Evolutionary conservation across 2,797 vertebrate species (phyloP).

Genomic region (Champsocephalus gunnari): DNA sequence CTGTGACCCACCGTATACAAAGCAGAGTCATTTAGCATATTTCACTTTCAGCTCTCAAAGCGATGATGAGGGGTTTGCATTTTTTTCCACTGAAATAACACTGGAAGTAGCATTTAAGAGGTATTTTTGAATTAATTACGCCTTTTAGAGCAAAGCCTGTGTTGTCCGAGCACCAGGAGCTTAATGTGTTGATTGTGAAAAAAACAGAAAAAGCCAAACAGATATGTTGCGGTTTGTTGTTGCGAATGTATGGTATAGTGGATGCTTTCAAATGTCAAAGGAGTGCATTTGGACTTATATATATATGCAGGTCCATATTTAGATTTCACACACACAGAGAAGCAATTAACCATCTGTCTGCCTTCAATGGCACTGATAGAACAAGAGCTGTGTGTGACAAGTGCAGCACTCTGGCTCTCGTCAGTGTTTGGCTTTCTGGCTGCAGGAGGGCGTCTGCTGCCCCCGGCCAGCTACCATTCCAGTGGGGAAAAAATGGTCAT

Average conservation of each 20-base stretch:
- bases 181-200: slow-evolving; percentile 19
- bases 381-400: slow-evolving; percentile 52
- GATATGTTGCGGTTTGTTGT: slow-evolving; percentile 2
- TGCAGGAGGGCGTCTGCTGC: slow-evolving; percentile 60
- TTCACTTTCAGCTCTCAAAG: slow-evolving; percentile 61
- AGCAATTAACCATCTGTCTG: slow-evolving; percentile 74
- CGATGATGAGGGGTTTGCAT: slow-evolving; percentile 61
- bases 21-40: slow-evolving; percentile 65
- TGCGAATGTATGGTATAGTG: slow-evolving; percentile 18
- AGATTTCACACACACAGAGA: slow-evolving; percentile 51
- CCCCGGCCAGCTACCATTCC: slow-evolving; percentile 60
- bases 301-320: slow-evolving; percentile 43
- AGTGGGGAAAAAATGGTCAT: slow-evolving; percentile 43
- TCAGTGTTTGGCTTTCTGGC: slow-evolving; percentile 63
- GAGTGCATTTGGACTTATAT: slow-evolving; percentile 48
- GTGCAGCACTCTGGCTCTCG: slow-evolving; percentile 60
- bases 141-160: slow-evolving; percentile 43
- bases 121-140: slow-evolving; percentile 59
- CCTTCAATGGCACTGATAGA: slow-evolving; percentile 60
- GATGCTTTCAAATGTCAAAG: slow-evolving; percentile 41
- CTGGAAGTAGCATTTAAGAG: slow-evolving; percentile 53
- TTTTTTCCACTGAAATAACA: slow-evolving; percentile 49
- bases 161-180: slow-evolving; percentile 40
- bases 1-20: slow-evolving; percentile 68
- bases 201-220: not conserved